Evolutionary conservation across 2,113 vertebrate species (phyloP), one percentile per base, ranked within the genome.

Genomic region (Heteronetta atricapilla): DNA sequence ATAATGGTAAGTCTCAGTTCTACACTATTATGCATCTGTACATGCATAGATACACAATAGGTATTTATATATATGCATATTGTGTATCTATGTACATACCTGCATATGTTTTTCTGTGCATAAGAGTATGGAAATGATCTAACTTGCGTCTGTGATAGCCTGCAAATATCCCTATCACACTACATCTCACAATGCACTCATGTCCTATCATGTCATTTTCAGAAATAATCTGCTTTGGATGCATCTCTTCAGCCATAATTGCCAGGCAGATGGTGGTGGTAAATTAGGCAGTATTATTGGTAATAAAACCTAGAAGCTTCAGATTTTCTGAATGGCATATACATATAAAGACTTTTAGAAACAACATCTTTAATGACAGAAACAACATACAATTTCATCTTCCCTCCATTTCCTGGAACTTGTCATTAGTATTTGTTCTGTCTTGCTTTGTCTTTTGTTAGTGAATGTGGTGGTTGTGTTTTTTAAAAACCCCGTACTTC

Each of bases 241-340:
- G 52, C 60, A 38, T 64, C 59, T 56, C 78, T 93, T 91, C 52
- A 91, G 79, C 82, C 90, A 83, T 86, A 84, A 95, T 90, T 78
- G 73, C 83, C 82, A 94, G 73, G 69, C 95, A 97, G 94, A 97
- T 95, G 95, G 86, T 0, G 6, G 62, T 82, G 93, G 96, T 96
- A 95, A 94, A 95, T 95, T 96, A 95, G 66, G 69, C 76, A 86
- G 46, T 82, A 92, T 88, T 95, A 96, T 34, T 82, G 92, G 80
- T 86, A 91, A 96, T 97, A 95, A 94, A 94, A 94, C 68, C 59
- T 88, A 94, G 94, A 93, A 86, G 80, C 56, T 62, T 94, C 60
- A 86, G 88, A 78, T 90, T 86, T 95, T 93, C 82, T 86, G 88
- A 95, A 94, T 89, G 62, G 62, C 48, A 36, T 72, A 88, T 86